Evolutionary conservation across 2,797 vertebrate genomes (phyloP), one percentile per base, ranked within the genome.

Genomic region (Lepus townsendii): DNA sequence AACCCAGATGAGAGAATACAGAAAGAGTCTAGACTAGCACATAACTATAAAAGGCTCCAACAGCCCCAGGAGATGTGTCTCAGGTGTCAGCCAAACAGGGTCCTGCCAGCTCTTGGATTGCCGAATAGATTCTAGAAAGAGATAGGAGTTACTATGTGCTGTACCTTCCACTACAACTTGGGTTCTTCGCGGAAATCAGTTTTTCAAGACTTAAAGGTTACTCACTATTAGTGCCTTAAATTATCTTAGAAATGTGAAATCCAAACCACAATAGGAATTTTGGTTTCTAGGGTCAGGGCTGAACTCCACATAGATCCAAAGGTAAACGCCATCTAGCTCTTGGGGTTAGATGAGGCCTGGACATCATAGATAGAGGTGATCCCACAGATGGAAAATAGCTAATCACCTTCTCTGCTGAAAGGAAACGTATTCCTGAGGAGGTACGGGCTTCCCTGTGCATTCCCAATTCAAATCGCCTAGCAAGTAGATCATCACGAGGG

Each of bases 21-120:
- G 54, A 63, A 35, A 71, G 30, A 73, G 35, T 93, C 90, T 76
- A 88, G 72, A 92, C 93, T 26, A 83, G 57, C 68, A 86, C 1
- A 4, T 38, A n/a, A 72, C 87, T 96, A 82, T 87, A 88, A 92
- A 94, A 42, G 68, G 57, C 38, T 66, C 83, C 52, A 35, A 62
- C 72, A 88, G 50, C 50, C 94, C 68, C 38, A 14, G 47, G 76
- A 95, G 76, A 83, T 38, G 63, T 30, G 79, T 47, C 87, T 65
- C 90, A 91, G 73, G 90, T 52, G 91, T 86, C 50, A 38, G 82
- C 77, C 90, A 91, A 35, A 22, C 73, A 52, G 50, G 79, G 72
- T 84, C 96, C 68, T 86, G 13, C 10, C 50, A 93, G 76, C 77
- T 93, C 87, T 77, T 65, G 24, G 77, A 94, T 73, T 77, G 50